These are phyloP conservation scores for Tragopan temminckii DNA, from an alignment of 2,797 vertebrate species.

Conservation along the genomic window DNA sequence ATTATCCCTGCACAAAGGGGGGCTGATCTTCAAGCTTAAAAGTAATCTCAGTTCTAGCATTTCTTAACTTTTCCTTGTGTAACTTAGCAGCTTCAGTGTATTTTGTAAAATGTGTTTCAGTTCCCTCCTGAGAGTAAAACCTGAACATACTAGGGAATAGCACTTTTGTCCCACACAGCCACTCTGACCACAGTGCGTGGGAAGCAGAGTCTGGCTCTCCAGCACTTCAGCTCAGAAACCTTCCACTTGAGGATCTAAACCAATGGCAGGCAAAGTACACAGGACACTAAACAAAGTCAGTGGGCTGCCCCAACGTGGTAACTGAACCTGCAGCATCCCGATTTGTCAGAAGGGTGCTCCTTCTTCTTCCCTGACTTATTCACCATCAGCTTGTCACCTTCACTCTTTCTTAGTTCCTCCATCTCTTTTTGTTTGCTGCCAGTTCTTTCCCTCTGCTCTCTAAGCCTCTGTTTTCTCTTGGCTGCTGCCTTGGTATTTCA, in stretches of 20 bases:
- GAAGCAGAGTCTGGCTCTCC: not conserved
- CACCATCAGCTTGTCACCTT: not conserved
- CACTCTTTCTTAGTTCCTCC: not conserved
- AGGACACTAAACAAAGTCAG: not conserved
- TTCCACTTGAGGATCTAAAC: not conserved
- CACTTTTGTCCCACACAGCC: not conserved
- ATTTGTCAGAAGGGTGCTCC: not conserved
- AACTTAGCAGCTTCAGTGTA: not conserved
- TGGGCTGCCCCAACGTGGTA: not conserved
- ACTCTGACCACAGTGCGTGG: fast-evolving
- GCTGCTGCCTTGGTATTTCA: not conserved
- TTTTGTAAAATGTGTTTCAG: not conserved
- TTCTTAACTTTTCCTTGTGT: not conserved
- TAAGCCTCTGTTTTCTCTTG: not conserved
- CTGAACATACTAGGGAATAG: not conserved
- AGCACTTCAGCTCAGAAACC: not conserved
- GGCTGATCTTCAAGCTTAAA: not conserved
- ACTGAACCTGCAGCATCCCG: not conserved
- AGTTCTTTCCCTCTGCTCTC: not conserved
- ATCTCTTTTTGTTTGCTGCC: not conserved
- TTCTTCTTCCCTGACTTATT: not conserved
- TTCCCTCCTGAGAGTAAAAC: not conserved
- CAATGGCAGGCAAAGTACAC: not conserved
- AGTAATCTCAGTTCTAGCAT: not conserved
- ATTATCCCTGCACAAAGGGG: not conserved